Base-by-base conservation (phyloP, 2,888 invertebrate species). In the Sphinx pinastri region DNA sequence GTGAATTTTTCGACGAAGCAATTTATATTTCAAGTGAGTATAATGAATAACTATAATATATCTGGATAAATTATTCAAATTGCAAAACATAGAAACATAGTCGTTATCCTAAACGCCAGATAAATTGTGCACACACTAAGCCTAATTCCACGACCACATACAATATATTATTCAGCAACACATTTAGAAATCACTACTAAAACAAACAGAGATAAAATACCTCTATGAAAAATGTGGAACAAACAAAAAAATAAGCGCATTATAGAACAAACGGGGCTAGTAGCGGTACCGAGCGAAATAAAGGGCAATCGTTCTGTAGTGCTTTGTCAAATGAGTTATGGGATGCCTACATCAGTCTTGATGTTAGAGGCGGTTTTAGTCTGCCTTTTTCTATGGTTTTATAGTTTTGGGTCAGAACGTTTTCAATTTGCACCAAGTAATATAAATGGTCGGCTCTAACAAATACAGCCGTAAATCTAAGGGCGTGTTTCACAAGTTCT, bases 241-340 rank as follows among this genome's bases (percentile, higher is more conserved):
- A 8, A 49, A 49, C 47, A 49, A 16, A 63, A 49, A 63, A 63
- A 63, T 63, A 63, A 63, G 19, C 63, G 19, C 25, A 63, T 63
- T 63, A 63, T 12, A 19, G 16, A 63, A 63, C 63, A 19, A 63
- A 63, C 49, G 49, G 47, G 47, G 12, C 63, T 19, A 13, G 7
- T 11, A n/a, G 60, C 47, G 47, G 47, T 58, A 47, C 60, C 45
- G 45, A 60, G 13, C 49, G 63, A 47, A 63, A 49, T 47, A 49
- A 63, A 49, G 63, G 63, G 63, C 60, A 49, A 13, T 47, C 49
- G 49, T 12, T 47, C 19, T 25, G 49, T 49, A 63, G 63, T 49
- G 49, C 49, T 63, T 19, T 63, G 19, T 13, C 19, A 45, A 63
- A 63, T 63, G 19, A 63, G 47, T 63, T 63, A 19, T 63, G 47